Evolutionary conservation across 2,113 vertebrate genomes (phyloP).

Genomic region (Brachyhypopomus occidentalis): DNA sequence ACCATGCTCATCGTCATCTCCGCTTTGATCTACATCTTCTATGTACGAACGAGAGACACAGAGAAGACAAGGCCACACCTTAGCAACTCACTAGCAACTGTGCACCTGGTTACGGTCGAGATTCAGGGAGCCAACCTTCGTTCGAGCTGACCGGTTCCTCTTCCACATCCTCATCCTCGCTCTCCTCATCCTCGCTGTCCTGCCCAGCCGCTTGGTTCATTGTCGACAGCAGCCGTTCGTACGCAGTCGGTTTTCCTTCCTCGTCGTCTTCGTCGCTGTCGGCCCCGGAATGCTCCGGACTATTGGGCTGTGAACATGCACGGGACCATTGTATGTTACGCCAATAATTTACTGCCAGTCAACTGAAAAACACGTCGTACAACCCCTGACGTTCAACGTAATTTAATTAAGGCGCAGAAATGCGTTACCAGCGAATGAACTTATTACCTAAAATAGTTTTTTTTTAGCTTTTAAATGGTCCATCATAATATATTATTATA

Average conservation of each 20-base stretch:
- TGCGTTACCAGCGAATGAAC: too few species aligned
- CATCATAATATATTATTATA: too few species aligned
- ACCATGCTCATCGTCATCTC: conserved; percentile 69
- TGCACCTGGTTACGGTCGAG: too few species aligned
- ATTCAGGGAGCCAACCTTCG: background rate
- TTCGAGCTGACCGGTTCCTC: background rate
- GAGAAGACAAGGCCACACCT: background rate
- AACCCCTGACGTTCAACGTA: background rate
- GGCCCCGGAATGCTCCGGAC: conserved; percentile 72
- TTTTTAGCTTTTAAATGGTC: too few species aligned
- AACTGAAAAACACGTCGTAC: background rate
- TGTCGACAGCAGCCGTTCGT: conserved; percentile 88
- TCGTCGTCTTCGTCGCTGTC: conserved; percentile 80
- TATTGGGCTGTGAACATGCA: conserved; percentile 71
- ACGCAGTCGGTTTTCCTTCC: conserved; percentile 80
- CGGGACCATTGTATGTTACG: background rate
- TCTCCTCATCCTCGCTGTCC: conserved; percentile 70
- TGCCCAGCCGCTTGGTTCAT: conserved; percentile 71
- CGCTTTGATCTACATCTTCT: background rate
- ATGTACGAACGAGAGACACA: background rate
- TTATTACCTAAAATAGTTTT: too few species aligned
- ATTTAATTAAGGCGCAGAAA: too few species aligned
- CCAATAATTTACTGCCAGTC: background rate
- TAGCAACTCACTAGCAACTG: background rate
- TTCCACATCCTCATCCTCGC: conserved; percentile 61